Evolutionary conservation across 2,797 vertebrate species (phyloP).

Genomic region (Morus bassanus): DNA sequence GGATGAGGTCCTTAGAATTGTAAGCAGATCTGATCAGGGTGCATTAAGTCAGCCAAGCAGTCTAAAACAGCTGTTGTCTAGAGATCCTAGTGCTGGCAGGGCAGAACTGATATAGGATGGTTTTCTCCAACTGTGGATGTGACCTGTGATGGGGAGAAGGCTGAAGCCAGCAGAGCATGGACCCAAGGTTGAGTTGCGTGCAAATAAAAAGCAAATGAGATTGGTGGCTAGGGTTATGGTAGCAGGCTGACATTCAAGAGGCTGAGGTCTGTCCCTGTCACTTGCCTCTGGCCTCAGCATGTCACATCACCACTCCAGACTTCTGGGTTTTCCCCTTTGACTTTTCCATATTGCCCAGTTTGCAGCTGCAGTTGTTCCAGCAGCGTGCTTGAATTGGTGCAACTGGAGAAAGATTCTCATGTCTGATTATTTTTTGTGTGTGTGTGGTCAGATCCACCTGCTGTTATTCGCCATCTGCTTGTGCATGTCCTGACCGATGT

Average conservation of each 20-base stretch:
- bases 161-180: not conserved
- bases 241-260: not conserved
- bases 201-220: not conserved
- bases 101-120: not conserved
- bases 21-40: not conserved
- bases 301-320: not conserved
- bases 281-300: not conserved
- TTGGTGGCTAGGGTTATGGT: accelerated
- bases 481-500: accelerated
- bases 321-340: not conserved
- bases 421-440: accelerated
- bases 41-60: not conserved
- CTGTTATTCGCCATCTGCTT: not conserved
- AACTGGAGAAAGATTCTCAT: not conserved
- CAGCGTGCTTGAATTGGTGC: too few relatives aligned
- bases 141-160: not conserved
- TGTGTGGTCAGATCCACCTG: not conserved
- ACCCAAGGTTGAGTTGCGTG: not conserved
- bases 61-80: not conserved
- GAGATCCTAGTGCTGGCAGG: not conserved
- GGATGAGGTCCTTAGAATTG: too few relatives aligned
- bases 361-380: not conserved
- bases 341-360: not conserved
- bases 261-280: not conserved
- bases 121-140: not conserved